Conservation (phyloP, 92 coral and sea anemone genomes). For the Siderastrea radians region DNA sequence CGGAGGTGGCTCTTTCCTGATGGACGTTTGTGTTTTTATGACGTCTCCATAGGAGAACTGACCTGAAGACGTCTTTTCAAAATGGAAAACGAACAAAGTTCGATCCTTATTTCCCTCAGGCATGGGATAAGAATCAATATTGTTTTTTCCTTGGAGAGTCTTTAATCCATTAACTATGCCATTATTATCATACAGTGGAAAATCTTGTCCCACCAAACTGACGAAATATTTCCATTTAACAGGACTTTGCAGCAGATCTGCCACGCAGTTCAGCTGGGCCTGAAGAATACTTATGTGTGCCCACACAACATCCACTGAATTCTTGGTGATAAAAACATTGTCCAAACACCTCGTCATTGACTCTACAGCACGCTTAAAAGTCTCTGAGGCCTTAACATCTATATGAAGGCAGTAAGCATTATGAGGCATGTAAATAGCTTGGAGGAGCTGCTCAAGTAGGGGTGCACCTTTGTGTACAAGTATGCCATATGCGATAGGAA, state of each 20-base stretch:
- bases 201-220: conserved; percentile 68
- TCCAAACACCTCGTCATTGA: conserved; percentile 49
- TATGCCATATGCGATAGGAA: conserved; percentile 60
- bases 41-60: neutral
- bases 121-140: conserved; percentile 14
- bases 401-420: conserved; percentile 72
- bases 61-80: neutral
- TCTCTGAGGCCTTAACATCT: conserved; percentile 47
- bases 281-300: conserved; percentile 48
- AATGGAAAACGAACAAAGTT: neutral
- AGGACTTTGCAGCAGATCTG: conserved; percentile 42
- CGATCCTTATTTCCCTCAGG: neutral
- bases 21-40: neutral
- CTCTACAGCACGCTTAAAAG: conserved; percentile 38
- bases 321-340: conserved; percentile 61
- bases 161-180: conserved; percentile 57
- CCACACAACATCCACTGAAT: conserved; percentile 50
- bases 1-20: conserved; percentile 28
- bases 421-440: neutral
- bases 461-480: conserved; percentile 49
- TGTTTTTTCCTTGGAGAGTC: conserved; percentile 44
- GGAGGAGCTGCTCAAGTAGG: conserved; percentile 70
- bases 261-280: conserved; percentile 61
- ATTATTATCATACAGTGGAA: conserved; percentile 66
- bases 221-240: conserved; percentile 70